Evolutionary conservation across 2,113 vertebrate species (phyloP), one percentile per base, ranked within the genome.

Genomic region (Myiozetetes cayanensis): DNA sequence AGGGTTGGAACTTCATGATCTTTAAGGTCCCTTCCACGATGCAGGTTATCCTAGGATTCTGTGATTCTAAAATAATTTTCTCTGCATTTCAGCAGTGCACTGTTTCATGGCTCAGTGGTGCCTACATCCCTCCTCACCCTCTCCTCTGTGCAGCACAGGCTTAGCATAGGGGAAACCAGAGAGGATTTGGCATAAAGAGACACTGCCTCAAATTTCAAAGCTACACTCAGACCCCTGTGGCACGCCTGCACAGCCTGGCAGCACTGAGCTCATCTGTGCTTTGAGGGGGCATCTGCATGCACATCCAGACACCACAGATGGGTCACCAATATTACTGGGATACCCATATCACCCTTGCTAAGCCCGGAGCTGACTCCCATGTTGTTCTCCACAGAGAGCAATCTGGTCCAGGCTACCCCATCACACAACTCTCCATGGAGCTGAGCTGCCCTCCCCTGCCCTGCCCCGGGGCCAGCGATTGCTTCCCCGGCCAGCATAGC

Each of bases 391-490:
- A 9, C 39, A 18, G n/a, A 63, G 27, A 49, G 62, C 31, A 47
- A 74, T 49, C 27, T 11, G 41, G 9, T 35, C 22, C 6, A 3
- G 6, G 21, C 2, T 77, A 4, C 31, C 65, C 21, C n/a, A 43
- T 25, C 39, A 8, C 3, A 2, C 3, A 33, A 9, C 10, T 23
- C 50, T 14, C n/a, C 3, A 0, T 2, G 53, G 37, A 61, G 35
- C 37, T 59, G 50, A 78, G 30, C 21, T 30, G 61, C 43, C 49
- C 27, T 65, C 8, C 41, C 6, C 20, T 39, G 15, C n/a, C 19
- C 24, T 31, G 49, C 41, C 20, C 13, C 0, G 0, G 8, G 22
- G 23, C 44, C 1, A 35, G 17, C 0, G 0, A 37, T 0, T 62
- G 6, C 41, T 53, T 24, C 47, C 20, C 44, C 0, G 1, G 20